Conservation (phyloP, 1,140 invertebrate species). For the Callitettix versicolor region DNA sequence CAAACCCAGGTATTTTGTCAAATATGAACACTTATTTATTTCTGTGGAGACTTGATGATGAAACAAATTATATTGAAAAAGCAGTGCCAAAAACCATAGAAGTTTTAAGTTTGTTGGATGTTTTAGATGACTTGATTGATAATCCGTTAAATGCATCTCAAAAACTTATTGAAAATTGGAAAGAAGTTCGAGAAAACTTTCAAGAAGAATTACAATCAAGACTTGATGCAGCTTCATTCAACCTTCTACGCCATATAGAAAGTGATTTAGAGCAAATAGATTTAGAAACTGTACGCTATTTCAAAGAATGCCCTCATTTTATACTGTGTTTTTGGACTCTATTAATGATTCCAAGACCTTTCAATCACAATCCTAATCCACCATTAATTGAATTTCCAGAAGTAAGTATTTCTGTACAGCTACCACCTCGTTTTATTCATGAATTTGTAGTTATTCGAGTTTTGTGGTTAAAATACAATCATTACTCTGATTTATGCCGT, state of each 20-base stretch:
- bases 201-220: slow-evolving; percentile 36
- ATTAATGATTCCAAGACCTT: slow-evolving; percentile 33
- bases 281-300: slow-evolving; percentile 38
- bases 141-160: slow-evolving; percentile 24
- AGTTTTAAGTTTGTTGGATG: slow-evolving; percentile 31
- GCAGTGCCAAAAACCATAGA: slow-evolving; percentile 31
- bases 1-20: slow-evolving; percentile 41
- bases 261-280: slow-evolving; percentile 37
- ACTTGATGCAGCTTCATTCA: slow-evolving; percentile 40
- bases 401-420: slow-evolving; percentile 40
- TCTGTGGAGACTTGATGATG: slow-evolving; percentile 42
- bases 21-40: slow-evolving; percentile 51
- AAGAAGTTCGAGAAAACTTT: slow-evolving; percentile 31
- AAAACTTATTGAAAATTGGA: slow-evolving; percentile 34
- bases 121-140: slow-evolving; percentile 36
- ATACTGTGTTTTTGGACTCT: slow-evolving; percentile 40
- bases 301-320: slow-evolving; percentile 34
- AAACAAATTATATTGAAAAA: slow-evolving; percentile 34
- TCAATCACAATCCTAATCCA: slow-evolving; percentile 22
- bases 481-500: slow-evolving; percentile 35
- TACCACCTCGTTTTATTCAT: slow-evolving; percentile 42
- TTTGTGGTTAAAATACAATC: slow-evolving; percentile 49
- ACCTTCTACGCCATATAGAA: slow-evolving; percentile 40
- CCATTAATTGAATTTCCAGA: slow-evolving; percentile 45
- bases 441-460: slow-evolving; percentile 44